Conservation (phyloP, 2,888 invertebrate genomes). For the Drosophila pullipes region DNA sequence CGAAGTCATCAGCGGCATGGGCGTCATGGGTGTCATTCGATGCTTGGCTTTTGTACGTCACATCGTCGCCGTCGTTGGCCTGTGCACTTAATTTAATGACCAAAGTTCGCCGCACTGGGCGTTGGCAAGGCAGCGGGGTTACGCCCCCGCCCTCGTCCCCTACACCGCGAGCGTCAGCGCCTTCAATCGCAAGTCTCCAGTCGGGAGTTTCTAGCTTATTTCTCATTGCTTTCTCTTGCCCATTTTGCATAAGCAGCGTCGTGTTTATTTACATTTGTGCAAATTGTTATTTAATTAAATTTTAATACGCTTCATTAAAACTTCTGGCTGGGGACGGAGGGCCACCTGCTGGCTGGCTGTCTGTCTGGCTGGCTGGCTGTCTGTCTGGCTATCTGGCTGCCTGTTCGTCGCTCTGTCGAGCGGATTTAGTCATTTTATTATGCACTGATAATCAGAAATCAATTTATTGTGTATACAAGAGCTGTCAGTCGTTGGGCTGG, state of each 20-base stretch:
- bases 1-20: background rate
- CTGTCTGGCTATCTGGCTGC: background rate
- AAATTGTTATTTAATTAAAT: slow-evolving; percentile 81
- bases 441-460: slow-evolving; percentile 80
- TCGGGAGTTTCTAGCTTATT: background rate
- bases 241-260: slow-evolving; percentile 69
- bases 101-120: slow-evolving; percentile 71
- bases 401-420: slow-evolving; percentile 10
- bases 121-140: slow-evolving; percentile 51
- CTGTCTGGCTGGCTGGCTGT: background rate
- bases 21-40: slow-evolving; percentile 11
- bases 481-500: slow-evolving; percentile 1
- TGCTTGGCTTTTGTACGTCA: slow-evolving; percentile 22
- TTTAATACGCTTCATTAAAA: slow-evolving; percentile 80
- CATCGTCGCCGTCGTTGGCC: slow-evolving; percentile 22
- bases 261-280: slow-evolving; percentile 79
- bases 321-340: slow-evolving; percentile 45
- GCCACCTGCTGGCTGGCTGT: slow-evolving; percentile 6
- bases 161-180: background rate
- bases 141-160: background rate
- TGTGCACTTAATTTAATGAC: slow-evolving; percentile 78
- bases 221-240: background rate
- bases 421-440: slow-evolving; percentile 67
- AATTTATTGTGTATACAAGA: slow-evolving; percentile 71
- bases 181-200: background rate